These are phyloP conservation scores for Leucoptera coffeella DNA, from an alignment of 2,888 invertebrate species.

Conservation along the genomic window DNA sequence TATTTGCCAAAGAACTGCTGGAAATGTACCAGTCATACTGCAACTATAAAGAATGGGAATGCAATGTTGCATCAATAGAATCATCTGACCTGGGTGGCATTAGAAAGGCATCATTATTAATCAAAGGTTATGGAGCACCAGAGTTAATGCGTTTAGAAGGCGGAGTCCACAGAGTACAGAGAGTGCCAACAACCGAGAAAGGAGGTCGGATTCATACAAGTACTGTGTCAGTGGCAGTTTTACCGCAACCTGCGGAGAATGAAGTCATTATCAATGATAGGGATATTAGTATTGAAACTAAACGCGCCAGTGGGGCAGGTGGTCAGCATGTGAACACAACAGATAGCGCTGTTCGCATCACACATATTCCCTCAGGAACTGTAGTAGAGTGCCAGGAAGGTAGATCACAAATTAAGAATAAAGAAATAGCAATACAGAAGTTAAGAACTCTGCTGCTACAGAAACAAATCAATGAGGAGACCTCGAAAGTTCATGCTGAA, in stretches of 20 bases:
- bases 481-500: conserved; percentile 38
- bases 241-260: conserved; percentile 80
- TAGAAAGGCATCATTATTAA: conserved; percentile 60
- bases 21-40: conserved; percentile 78
- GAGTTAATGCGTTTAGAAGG: conserved; percentile 72
- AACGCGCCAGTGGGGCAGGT: conserved; percentile 85
- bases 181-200: conserved; percentile 87
- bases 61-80: conserved; percentile 42
- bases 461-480: conserved; percentile 54
- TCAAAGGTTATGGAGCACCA: conserved; percentile 60
- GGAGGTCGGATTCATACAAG: conserved; percentile 91
- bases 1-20: conserved; percentile 83
- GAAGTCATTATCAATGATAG: conserved; percentile 65
- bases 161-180: conserved; percentile 94
- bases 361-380: conserved; percentile 80
- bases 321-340: conserved; percentile 96
- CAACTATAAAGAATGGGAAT: conserved; percentile 60
- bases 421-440: conserved; percentile 67
- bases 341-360: conserved; percentile 89
- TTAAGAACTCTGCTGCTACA: conserved; percentile 70
- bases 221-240: conserved; percentile 81
- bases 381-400: conserved; percentile 80
- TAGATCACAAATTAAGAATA: conserved; percentile 83
- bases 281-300: conserved; percentile 84
- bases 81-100: conserved; percentile 60